Percentiles rank a stretch among this genome's conserved stretches.
Evolutionary conservation across 2,797 vertebrate species (phyloP).

Genomic region (Chromobotia macracanthus): DNA sequence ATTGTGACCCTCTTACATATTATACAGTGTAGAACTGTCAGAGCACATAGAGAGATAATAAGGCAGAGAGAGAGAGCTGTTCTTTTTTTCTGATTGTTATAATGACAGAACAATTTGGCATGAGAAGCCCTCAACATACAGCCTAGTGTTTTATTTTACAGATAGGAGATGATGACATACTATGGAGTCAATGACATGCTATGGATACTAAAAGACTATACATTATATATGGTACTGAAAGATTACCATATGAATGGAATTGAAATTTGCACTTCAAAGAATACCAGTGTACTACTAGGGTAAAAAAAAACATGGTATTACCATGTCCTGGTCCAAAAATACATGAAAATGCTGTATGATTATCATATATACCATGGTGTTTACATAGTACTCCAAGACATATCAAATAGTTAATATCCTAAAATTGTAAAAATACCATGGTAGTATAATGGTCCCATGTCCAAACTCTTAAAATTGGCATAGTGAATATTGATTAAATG

Average conservation of each 20-base stretch:
- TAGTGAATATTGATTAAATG: neutral
- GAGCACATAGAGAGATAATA: constrained; percentile 62
- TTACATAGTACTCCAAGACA: neutral
- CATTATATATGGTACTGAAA: neutral
- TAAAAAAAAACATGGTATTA: too few relatives aligned
- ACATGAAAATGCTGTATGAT: neutral
- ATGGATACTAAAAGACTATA: neutral
- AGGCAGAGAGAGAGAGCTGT: constrained; percentile 59
- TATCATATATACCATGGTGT: neutral
- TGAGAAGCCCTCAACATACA: constrained; percentile 63
- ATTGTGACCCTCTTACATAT: neutral
- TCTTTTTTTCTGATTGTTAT: constrained; percentile 67
- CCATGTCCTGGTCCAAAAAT: too few relatives aligned
- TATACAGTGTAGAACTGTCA: neutral
- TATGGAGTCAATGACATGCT: neutral
- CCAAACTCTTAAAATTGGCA: too few relatives aligned
- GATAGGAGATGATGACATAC: constrained; percentile 7
- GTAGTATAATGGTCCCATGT: neutral
- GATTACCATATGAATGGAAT: neutral
- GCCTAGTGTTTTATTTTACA: neutral
- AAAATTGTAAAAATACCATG: neutral
- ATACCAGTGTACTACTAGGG: too few relatives aligned
- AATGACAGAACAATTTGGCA: constrained; percentile 71
- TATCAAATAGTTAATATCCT: too few relatives aligned
- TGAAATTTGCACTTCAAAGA: neutral